Conservation (phyloP, 1,140 invertebrate species). For the Oncopodura yosiiana region DNA sequence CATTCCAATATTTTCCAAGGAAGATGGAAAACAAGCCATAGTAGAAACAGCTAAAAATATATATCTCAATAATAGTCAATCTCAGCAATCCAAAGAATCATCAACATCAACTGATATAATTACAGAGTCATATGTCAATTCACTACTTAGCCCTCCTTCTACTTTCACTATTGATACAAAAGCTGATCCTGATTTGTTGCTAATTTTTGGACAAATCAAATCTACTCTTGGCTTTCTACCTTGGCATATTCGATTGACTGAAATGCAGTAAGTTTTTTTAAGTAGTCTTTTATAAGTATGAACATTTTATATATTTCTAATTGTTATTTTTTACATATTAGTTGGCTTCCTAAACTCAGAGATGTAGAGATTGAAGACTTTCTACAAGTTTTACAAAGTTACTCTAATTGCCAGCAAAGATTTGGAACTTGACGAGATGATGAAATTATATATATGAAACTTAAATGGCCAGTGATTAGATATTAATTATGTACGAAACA, state of each 20-base stretch:
- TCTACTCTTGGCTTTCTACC: constrained; percentile 31
- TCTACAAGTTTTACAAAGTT: constrained; percentile 15
- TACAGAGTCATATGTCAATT: constrained; percentile 9
- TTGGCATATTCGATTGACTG: constrained; percentile 32
- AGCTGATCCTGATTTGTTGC: constrained; percentile 30
- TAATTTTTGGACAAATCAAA: constrained; percentile 26
- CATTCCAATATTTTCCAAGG: constrained; percentile 20
- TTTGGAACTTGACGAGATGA: constrained; percentile 31
- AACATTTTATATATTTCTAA: constrained; percentile 2
- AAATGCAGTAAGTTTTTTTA: constrained; percentile 31
- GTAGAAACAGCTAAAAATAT: constrained; percentile 17
- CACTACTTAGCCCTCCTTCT: constrained; percentile 6
- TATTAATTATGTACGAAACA: no score
- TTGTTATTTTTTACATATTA: constrained; percentile 8
- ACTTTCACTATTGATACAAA: not conserved
- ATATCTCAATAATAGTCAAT: constrained; percentile 3
- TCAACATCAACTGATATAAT: constrained; percentile 4
- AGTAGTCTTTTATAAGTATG: not conserved
- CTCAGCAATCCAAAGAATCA: not conserved
- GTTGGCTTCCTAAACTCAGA: constrained; percentile 25
- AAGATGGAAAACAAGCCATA: constrained; percentile 25
- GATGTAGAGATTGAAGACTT: constrained; percentile 19
- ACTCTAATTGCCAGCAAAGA: constrained; percentile 29
- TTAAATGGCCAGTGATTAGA: no score
- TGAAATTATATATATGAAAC: no score